Conservation (phyloP, 2,797 vertebrate species). For the Psittacula echo region DNA sequence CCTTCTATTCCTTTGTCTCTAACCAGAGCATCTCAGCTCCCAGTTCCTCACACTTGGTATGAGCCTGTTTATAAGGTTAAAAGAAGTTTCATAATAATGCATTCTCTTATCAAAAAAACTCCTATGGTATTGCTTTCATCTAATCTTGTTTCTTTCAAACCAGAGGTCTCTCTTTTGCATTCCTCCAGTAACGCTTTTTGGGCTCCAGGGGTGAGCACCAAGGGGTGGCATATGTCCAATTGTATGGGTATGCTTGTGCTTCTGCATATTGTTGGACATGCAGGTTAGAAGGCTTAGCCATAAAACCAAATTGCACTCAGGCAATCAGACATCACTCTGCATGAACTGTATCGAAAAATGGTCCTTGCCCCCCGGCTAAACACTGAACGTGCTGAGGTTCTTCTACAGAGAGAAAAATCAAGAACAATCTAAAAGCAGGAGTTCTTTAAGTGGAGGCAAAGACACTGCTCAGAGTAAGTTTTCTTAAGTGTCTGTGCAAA, state of each 20-base stretch:
- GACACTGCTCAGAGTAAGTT: neutral
- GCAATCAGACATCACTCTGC: neutral
- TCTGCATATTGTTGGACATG: neutral
- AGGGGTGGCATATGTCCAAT: rapidly evolving
- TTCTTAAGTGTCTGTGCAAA: neutral
- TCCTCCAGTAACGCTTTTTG: neutral
- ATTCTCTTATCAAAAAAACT: neutral
- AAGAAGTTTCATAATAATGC: neutral
- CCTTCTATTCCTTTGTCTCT: neutral
- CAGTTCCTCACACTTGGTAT: neutral
- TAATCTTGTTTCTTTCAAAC: neutral
- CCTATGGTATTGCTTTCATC: neutral
- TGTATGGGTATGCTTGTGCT: neutral
- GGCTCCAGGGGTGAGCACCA: neutral
- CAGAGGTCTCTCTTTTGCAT: neutral
- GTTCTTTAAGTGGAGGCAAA: neutral
- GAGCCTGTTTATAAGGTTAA: neutral
- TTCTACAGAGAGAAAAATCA: neutral
- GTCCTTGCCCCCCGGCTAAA: neutral
- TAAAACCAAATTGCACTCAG: neutral
- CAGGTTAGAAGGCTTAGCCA: neutral
- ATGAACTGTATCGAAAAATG: neutral
- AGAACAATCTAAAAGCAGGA: neutral
- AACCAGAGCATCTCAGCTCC: neutral
- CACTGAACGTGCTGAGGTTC: neutral